These are phyloP conservation scores for Drosophila neonasuta DNA, from an alignment of 2,888 invertebrate genomes.

Conservation along the genomic window DNA sequence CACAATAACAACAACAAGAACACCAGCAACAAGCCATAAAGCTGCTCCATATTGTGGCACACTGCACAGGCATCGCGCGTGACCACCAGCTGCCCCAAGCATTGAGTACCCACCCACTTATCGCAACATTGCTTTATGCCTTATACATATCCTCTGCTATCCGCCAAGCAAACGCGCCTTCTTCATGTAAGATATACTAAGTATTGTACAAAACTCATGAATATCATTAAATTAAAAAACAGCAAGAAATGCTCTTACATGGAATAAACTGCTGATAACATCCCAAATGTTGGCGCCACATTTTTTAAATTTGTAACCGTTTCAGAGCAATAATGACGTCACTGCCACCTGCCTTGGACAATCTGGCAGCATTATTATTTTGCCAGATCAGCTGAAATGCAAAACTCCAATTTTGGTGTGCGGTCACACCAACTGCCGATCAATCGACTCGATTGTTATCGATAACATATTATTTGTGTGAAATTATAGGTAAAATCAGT, in stretches of 20 bases:
- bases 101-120: conserved; percentile 58
- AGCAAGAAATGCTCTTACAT: conserved; percentile 40
- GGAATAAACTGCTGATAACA: conserved; percentile 27
- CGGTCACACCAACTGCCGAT: conserved; percentile 16
- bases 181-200: conserved; percentile 45
- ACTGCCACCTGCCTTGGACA: not conserved
- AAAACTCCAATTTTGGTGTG: not conserved
- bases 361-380: conserved; percentile 5
- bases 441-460: not conserved
- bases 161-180: conserved; percentile 41
- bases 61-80: conserved; percentile 58
- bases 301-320: conserved; percentile 27
- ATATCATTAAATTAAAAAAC: conserved; percentile 60
- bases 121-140: conserved; percentile 51
- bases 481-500: not conserved
- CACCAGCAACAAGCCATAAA: conserved; percentile 53
- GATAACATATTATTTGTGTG: not conserved
- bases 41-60: conserved; percentile 65
- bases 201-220: conserved; percentile 62
- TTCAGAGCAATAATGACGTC: conserved; percentile 8
- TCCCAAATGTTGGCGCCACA: conserved; percentile 11
- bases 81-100: conserved; percentile 63
- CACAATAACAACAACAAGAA: conserved; percentile 40
- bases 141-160: conserved; percentile 35
- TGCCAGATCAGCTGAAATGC: conserved; percentile 14